These are phyloP conservation scores for Tenthredo distinguenda DNA, from an alignment of 2,888 invertebrate species.

Conservation along the genomic window DNA sequence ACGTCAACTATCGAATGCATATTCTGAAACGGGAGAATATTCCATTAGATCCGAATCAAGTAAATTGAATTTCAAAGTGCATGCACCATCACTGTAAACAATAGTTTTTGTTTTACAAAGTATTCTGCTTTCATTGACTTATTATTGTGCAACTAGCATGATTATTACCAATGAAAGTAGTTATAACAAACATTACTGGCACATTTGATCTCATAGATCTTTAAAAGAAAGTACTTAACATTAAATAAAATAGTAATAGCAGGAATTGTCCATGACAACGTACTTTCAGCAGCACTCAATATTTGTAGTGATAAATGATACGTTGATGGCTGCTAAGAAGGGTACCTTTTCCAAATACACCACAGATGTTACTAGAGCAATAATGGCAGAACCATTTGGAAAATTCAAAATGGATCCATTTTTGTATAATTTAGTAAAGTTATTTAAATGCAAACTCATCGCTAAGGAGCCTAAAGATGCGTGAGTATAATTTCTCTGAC, in stretches of 20 bases:
- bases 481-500: conserved; percentile 40
- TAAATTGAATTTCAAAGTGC: neutral
- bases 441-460: conserved; percentile 65
- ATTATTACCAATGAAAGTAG: neutral
- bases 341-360: conserved; percentile 23
- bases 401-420: conserved; percentile 66
- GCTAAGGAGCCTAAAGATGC: conserved; percentile 55
- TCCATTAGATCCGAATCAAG: neutral
- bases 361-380: conserved; percentile 13
- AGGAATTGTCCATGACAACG: neutral
- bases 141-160: neutral
- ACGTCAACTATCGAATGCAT: neutral
- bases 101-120: neutral
- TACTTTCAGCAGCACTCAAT: neutral
- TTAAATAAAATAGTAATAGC: neutral
- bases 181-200: no score
- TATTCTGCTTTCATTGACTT: neutral
- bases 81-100: neutral
- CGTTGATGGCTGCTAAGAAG: neutral
- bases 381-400: conserved; percentile 53
- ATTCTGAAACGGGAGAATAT: neutral
- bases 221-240: neutral
- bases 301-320: conserved; percentile 25
- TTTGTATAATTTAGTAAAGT: conserved; percentile 65
- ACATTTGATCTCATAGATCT: neutral